Evolutionary conservation across 2,888 invertebrate genomes (phyloP).

Genomic region (Pogonocherus hispidulus): DNA sequence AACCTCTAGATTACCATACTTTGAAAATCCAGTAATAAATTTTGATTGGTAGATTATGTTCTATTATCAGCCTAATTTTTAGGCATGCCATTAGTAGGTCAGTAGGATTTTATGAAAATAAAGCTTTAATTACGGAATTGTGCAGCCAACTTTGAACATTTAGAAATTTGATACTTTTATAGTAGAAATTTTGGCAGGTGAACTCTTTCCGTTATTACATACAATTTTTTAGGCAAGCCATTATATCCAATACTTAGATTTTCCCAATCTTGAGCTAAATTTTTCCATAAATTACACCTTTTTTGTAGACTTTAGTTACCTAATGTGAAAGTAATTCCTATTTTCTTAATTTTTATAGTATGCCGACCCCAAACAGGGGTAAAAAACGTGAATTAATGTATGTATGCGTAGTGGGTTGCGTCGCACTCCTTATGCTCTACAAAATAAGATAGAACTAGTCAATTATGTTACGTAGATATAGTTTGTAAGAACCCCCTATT

Average conservation of each 20-base stretch:
- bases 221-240: too few relatives aligned
- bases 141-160: too few relatives aligned
- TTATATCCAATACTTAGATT: too few relatives aligned
- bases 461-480: conserved; percentile 15
- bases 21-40: too few relatives aligned
- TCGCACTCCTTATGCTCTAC: conserved; percentile 68
- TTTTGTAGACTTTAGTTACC: conserved; percentile 33
- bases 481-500: conserved; percentile 34
- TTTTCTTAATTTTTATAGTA: conserved; percentile 62
- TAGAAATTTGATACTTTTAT: too few relatives aligned
- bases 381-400: conserved; percentile 70
- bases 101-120: too few relatives aligned
- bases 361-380: conserved; percentile 68
- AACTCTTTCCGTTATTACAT: too few relatives aligned
- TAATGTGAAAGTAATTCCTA: conserved; percentile 38
- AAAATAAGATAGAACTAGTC: conserved; percentile 65
- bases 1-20: not conserved
- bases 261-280: too few relatives aligned
- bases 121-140: too few relatives aligned
- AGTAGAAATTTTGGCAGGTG: too few relatives aligned
- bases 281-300: not conserved
- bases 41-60: too few relatives aligned
- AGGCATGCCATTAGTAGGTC: not conserved
- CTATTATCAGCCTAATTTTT: not conserved
- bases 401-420: conserved; percentile 70